Percentiles rank a stretch among this genome's conserved stretches.
Evolutionary conservation across 2,113 vertebrate genomes (phyloP).

Genomic region (Trochalopteron elliotii): DNA sequence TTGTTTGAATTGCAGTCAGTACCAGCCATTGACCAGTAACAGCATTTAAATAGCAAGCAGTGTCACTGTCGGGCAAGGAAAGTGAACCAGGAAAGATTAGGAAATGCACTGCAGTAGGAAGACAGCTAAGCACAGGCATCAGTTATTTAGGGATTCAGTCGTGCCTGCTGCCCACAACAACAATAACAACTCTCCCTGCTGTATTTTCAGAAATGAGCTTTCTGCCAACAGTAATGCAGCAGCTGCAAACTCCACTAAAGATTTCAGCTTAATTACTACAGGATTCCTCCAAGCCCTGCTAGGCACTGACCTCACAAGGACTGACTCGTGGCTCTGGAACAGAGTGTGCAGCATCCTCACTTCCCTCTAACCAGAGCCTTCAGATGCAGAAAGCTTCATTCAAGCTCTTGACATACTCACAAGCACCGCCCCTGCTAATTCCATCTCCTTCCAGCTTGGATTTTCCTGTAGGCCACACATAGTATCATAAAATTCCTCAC

Average conservation of each 20-base stretch:
- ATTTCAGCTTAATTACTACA: not conserved
- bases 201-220: not conserved
- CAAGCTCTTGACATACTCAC: not conserved
- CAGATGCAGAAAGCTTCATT: not conserved
- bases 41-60: not conserved
- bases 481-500: not conserved
- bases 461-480: not conserved
- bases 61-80: not conserved
- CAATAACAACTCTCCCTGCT: not conserved
- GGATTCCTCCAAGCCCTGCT: not conserved
- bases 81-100: not conserved
- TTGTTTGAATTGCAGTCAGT: not conserved
- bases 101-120: not conserved
- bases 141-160: slow-evolving; percentile 4
- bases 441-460: not conserved
- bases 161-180: slow-evolving; percentile 1
- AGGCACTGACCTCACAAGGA: not conserved
- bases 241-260: not conserved
- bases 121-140: not conserved
- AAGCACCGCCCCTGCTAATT: not conserved
- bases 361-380: not conserved
- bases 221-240: not conserved
- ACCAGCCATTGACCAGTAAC: not conserved
- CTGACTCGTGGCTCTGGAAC: not conserved
- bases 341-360: accelerated